Conservation (phyloP, 2,888 invertebrate genomes). For the Polydrusus pterygomalis region DNA sequence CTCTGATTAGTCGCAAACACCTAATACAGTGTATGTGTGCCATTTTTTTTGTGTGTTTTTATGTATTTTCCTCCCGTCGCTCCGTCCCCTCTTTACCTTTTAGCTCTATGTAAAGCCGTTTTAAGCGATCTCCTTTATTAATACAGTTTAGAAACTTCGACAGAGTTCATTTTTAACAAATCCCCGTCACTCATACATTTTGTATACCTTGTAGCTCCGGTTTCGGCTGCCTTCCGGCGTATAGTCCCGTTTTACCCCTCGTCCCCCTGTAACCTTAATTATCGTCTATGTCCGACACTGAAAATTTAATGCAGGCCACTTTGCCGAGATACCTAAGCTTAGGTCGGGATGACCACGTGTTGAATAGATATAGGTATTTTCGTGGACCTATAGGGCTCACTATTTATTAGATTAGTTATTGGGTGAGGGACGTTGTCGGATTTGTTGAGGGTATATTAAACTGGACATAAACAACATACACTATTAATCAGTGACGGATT, state of each 20-base stretch:
- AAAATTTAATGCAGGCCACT: conserved; percentile 52
- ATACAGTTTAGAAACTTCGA: background rate
- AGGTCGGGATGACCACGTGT: conserved; percentile 41
- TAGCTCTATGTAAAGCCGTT: too few species aligned
- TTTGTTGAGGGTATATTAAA: conserved; percentile 17
- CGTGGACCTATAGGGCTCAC: conserved; percentile 19
- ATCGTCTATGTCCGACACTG: conserved; percentile 45
- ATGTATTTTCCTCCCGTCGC: too few species aligned
- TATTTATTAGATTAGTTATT: conserved; percentile 49
- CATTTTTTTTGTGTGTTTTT: too few species aligned
- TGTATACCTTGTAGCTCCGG: conserved; percentile 13
- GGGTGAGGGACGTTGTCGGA: conserved; percentile 21
- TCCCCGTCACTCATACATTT: background rate
- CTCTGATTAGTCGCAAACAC: too few species aligned
- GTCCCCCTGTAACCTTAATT: conserved; percentile 45
- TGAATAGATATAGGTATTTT: conserved; percentile 45
- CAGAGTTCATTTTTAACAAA: conserved; percentile 9
- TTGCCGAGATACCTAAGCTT: conserved; percentile 38
- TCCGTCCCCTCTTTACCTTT: too few species aligned
- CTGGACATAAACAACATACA: conserved; percentile 7
- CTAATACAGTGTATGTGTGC: too few species aligned
- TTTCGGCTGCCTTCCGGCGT: conserved; percentile 24
- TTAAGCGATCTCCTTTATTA: too few species aligned
- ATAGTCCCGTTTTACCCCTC: conserved; percentile 8
- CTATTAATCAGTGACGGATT: conserved; percentile 4